phyloP scores from a whole-genome alignment of 2,113 vertebrate species.

The Pyrgilauda ruficollis region DNA sequence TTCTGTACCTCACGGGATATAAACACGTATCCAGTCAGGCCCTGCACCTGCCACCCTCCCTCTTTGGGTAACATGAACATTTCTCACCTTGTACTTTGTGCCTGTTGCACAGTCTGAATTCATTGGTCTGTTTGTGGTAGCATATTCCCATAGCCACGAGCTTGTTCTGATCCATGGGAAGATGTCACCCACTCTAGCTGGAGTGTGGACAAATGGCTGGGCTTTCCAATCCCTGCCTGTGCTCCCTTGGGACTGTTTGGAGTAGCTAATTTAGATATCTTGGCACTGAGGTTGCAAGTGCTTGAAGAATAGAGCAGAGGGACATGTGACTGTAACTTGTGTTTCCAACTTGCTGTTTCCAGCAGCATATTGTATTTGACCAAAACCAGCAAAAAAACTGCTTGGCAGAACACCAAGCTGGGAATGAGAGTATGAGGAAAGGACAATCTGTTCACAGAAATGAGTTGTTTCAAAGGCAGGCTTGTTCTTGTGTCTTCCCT shows the following conservation, averaged over 20 bases:
- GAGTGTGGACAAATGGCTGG: not conserved
- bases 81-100: not conserved
- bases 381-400: conserved; percentile 52
- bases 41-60: not conserved
- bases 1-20: accelerated
- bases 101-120: not conserved
- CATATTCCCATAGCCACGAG: not conserved
- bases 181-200: not conserved
- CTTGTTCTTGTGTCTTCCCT: conserved; percentile 29
- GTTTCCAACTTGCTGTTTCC: conserved; percentile 73
- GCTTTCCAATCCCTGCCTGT: not conserved
- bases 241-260: not conserved
- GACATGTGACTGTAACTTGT: conserved; percentile 74
- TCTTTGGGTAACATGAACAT: not conserved
- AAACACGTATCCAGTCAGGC: accelerated
- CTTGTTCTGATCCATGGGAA: not conserved
- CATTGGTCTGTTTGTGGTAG: not conserved
- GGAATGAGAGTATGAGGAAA: conserved; percentile 60
- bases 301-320: conserved; percentile 51
- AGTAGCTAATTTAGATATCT: conserved; percentile 10
- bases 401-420: conserved; percentile 74
- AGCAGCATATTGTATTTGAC: conserved; percentile 71
- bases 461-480: conserved; percentile 19
- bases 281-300: conserved; percentile 22
- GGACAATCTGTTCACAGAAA: conserved; percentile 66